Base-by-base conservation (phyloP, 2,888 invertebrate species). In the Pteria penguin region DNA sequence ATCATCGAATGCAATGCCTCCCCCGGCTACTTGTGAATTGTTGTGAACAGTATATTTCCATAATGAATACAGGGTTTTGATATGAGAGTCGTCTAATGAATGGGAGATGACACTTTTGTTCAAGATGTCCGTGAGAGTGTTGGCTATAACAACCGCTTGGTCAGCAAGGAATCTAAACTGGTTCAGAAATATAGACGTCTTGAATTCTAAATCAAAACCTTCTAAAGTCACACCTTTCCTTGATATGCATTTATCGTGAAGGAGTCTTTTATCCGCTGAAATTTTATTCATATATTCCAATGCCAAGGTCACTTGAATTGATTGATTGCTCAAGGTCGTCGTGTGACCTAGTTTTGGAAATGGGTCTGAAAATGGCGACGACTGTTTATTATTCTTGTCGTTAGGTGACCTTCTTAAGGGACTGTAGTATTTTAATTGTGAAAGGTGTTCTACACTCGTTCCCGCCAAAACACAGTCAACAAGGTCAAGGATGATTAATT, bases 1-100 rank as follows among this genome's bases (percentile, higher is more conserved):
- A 26, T 75, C 77, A 58, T 78, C 78, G 67, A 88, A 88, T 22
- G 84, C 86, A 33, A 88, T 84, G 5, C 86, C 88, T n/a, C 86
- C 84, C 22, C 86, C 88, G 5, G 79, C 82, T 32, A 88, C 69
- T 24, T 79, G 68, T 18, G 79, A 75, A 58, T 87, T 86, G 18
- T 83, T 82, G 52, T 83, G 82, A 11, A 87, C 80, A 54, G 83
- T 75, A 26, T 80, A 81, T 72, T 86, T 82, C 26, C 86, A 78
- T 54, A 87, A 74, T 61, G 87, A 81, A 61, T 78, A 80, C 65
- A 81, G 79, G 36, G 79, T 71, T 31, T 74, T 63, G 27, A 70
- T 73, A 29, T 73, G 76, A 27, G 69, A 63, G 55, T 72, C 70
- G 33, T 73, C 72, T 33, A 70, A 33, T 70, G 81, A 77, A 63